phyloP scores from a whole-genome alignment of 2,113 vertebrate species.

The Delphinapterus leucas region DNA sequence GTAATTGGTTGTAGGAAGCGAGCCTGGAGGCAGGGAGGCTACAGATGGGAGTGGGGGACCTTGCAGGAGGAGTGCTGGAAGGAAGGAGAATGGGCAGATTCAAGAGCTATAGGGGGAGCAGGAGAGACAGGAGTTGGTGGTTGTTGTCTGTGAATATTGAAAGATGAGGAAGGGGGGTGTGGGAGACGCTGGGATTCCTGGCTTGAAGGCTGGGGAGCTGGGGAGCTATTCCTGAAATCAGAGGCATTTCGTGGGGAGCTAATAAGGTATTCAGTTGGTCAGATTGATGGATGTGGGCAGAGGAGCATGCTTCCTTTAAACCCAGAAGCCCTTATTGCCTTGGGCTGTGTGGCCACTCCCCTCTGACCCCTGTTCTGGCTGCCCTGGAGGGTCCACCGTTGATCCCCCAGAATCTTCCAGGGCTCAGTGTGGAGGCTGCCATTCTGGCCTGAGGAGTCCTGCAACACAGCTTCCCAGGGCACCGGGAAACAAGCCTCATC shows the following conservation, averaged over 20 bases:
- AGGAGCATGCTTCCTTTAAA: background rate
- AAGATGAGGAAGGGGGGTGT: background rate
- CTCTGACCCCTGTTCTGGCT: background rate
- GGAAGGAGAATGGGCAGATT: background rate
- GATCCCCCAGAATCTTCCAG: background rate
- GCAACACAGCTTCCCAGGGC: background rate
- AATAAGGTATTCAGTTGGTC: background rate
- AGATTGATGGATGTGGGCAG: background rate
- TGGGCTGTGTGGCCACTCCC: background rate
- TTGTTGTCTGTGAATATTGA: background rate
- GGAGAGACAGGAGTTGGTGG: background rate
- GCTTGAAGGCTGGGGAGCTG: background rate
- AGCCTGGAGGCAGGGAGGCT: too few species aligned
- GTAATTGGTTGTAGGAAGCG: rapidly evolving
- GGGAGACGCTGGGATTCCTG: background rate
- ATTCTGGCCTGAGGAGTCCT: background rate
- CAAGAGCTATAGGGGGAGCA: background rate
- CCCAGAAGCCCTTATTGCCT: background rate
- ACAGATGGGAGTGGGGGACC: background rate
- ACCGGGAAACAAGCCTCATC: background rate
- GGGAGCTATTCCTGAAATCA: background rate
- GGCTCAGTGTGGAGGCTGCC: background rate
- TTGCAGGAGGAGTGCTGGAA: background rate
- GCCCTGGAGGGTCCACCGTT: background rate
- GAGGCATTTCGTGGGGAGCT: rapidly evolving